Evolutionary conservation across 2,113 vertebrate genomes (phyloP).

Genomic region (Athene noctua): DNA sequence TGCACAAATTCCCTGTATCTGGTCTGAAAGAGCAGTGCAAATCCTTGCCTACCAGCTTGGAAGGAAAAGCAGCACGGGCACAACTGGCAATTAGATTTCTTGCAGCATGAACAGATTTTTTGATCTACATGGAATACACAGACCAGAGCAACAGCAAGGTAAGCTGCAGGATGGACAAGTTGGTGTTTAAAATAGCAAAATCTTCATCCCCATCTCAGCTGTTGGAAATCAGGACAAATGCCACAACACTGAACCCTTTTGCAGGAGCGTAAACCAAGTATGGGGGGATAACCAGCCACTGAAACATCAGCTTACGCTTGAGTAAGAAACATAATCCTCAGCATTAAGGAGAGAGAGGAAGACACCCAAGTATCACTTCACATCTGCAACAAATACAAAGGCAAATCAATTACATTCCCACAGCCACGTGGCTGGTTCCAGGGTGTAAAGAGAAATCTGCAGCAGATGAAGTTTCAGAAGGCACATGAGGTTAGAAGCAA

Average conservation of each 20-base stretch:
- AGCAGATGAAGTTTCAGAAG: neutral
- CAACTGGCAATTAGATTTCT: neutral
- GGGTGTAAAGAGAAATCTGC: neutral
- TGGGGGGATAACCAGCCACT: neutral
- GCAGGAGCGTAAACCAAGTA: neutral
- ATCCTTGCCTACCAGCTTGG: no score
- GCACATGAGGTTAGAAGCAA: neutral
- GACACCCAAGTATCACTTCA: neutral
- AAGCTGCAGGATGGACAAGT: neutral
- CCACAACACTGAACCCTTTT: neutral
- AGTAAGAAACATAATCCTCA: neutral
- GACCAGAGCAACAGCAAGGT: neutral
- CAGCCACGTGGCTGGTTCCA: neutral
- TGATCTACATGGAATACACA: neutral
- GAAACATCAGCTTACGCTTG: neutral
- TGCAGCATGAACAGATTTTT: neutral
- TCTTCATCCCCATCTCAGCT: neutral
- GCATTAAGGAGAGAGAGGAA: neutral
- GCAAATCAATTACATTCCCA: neutral
- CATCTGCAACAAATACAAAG: neutral
- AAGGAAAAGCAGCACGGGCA: neutral
- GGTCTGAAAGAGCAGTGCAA: neutral
- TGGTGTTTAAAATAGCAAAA: neutral
- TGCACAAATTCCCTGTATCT: neutral
- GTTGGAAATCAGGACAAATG: neutral